Base-by-base conservation (phyloP, 2,113 vertebrate genomes). In the Tor tambroides region DNA sequence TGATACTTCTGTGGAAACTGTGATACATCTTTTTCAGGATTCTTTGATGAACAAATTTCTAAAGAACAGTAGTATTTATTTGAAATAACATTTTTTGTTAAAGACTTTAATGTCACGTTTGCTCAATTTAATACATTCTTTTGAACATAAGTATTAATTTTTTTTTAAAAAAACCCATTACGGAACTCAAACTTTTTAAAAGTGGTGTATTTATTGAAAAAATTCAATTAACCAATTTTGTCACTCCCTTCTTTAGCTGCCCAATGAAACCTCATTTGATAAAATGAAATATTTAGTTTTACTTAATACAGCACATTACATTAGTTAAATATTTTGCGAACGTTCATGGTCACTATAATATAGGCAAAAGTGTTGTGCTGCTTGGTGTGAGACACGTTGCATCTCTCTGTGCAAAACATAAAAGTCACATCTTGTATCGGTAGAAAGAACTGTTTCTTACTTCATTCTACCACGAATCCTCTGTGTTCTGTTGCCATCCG, bases 401-500 rank as follows among this genome's bases (percentile, higher is more conserved):
- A 59, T 15, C 38, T 71, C 76, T 32, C 26, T 11, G 59, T 38
- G 30, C 14, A 26, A 86, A 41, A 43, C 89, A 92, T 43, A 43
- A 7, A 43, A 81, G 56, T 81, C 35, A 17, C 12, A 46, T 65
- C 56, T 28, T 81, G 80, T 43, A 59, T 83, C 5, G 5, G 28
- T 7, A 6, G 15, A 83, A 30, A 69, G 15, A 15, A 67, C 15
- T 0, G 26, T 49, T 10, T 92, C 96, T 94, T 91, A 96, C 95
- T 94, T 95, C 90, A 98, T 97, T 54, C 98, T 95, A 85, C 95
- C 96, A 6, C 96, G 95, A 2, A 94, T 91, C 63, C 93, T 94
- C 88, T 95, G 96, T 21, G 94, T 96, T 86, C 93, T 94, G 90
- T 97, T 98, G 92, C 96, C 95, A 15, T 97, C 96, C 0, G 96